Base-by-base conservation (phyloP, 2,113 vertebrate genomes). In the Lethenteron reissneri region DNA sequence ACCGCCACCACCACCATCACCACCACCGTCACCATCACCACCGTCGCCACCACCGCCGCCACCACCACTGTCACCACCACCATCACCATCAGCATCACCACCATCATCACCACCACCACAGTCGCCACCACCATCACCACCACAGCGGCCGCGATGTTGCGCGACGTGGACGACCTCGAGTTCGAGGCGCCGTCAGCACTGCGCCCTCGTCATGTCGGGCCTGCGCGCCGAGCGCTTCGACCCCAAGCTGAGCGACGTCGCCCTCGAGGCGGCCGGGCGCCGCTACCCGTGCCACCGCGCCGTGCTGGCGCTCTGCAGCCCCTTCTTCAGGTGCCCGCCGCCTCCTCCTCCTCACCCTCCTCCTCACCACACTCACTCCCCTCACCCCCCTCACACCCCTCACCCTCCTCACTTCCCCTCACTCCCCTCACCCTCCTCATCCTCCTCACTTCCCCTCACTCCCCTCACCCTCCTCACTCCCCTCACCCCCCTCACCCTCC, bases 281-380 rank as follows among this genome's bases (percentile, higher is more conserved):
- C 89, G 92, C 75, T 92, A 96, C 76, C 87, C 85, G n/a, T 96
- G 92, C 76, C 94, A 99, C 79, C 88, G 91, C 0, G 76, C 85
- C 9, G 78, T 99, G 58, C 79, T 97, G 80, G 92, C 92, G 0
- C 86, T 99, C 69, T 95, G 90, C 80, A 97, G 92, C 78, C 83
- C 80, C 70, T 97, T 95, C 79, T 99, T 99, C 79, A 83, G 25
- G 25, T 41, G 25, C 25, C 25, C 25, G 25, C 25, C 25, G 21
- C 21, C 21, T 21, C 21, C 21, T 21, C 21, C 21, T 21, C 21
- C n/a, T n/a, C n/a, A 21, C 21, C 21, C 21, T 21, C 21, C 21
- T 21, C 21, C 21, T 41, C 25, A n/a, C n/a, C n/a, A n/a, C n/a
- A n/a, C n/a, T n/a, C n/a, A n/a, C n/a, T n/a, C n/a, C n/a, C n/a